Conservation (phyloP, 2,113 vertebrate species). For the Ictalurus punctatus region DNA sequence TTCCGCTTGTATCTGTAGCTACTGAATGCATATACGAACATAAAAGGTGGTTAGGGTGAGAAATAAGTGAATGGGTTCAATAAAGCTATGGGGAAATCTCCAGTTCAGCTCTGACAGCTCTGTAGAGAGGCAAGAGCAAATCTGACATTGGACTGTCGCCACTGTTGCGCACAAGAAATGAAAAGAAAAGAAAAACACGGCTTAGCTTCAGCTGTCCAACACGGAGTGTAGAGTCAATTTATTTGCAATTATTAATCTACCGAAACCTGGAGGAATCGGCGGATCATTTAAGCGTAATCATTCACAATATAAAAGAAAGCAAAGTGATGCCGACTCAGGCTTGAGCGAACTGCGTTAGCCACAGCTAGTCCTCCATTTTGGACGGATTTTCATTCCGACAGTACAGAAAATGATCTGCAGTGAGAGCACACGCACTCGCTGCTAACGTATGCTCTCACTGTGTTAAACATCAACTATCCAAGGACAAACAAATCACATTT, state of each 20-base stretch:
- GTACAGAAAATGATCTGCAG: conserved; percentile 3
- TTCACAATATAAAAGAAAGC: conserved; percentile 27
- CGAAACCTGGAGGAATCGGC: not conserved
- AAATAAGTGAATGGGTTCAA: not conserved
- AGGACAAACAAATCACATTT: not conserved
- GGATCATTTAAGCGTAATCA: not conserved
- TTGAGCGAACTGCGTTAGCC: conserved; percentile 29
- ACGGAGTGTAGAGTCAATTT: no score
- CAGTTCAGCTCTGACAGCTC: conserved; percentile 60
- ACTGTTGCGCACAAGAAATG: conserved; percentile 60
- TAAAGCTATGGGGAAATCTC: conserved; percentile 2
- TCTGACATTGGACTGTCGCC: conserved; percentile 65
- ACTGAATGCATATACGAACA: not conserved
- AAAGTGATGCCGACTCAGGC: conserved; percentile 12
- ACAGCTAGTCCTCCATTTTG: conserved; percentile 52
- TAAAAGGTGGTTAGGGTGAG: not conserved
- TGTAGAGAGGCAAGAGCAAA: conserved; percentile 52
- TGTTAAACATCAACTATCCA: not conserved
- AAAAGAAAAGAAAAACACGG: conserved; percentile 1
- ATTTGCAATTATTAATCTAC: not conserved
- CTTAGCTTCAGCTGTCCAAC: not conserved
- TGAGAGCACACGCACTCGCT: not conserved
- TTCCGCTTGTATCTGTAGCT: not conserved
- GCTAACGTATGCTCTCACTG: not conserved
- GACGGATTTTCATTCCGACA: conserved; percentile 30